These are phyloP conservation scores for Clepsis dumicolana DNA, from an alignment of 2,888 invertebrate genomes.

Conservation along the genomic window DNA sequence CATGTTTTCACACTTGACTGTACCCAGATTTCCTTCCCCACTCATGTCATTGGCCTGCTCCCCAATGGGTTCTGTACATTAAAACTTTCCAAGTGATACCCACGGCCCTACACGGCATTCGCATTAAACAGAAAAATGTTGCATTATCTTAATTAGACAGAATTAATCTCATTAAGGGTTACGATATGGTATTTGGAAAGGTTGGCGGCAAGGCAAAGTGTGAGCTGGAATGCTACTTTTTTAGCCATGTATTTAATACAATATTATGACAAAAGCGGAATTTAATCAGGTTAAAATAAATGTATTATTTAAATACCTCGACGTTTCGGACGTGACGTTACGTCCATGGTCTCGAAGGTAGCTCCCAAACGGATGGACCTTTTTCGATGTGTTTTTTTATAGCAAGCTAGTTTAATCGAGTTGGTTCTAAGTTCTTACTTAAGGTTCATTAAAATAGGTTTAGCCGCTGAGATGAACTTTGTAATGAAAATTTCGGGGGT, in stretches of 20 bases:
- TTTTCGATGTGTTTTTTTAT: no score
- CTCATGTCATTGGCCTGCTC: conserved; percentile 56
- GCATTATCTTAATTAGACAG: conserved; percentile 35
- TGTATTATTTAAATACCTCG: no score
- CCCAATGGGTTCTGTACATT: conserved; percentile 59
- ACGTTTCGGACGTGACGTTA: no score
- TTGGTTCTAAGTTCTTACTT: no score
- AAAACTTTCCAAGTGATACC: conserved; percentile 66
- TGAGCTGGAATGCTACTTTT: neutral
- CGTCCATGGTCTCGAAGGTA: no score
- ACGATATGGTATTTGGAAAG: conserved; percentile 11
- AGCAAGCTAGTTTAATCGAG: no score
- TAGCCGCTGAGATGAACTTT: no score
- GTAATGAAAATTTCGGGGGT: no score
- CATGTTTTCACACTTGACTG: neutral
- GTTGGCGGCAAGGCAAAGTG: neutral
- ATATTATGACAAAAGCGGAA: no score
- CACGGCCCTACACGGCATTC: conserved; percentile 64
- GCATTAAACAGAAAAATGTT: conserved; percentile 75
- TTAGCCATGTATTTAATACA: neutral
- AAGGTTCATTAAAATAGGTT: no score
- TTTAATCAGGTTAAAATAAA: no score
- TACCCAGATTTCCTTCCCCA: conserved; percentile 41
- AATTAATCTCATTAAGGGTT: conserved; percentile 27
- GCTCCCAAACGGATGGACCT: no score